Evolutionary conservation across 2,888 invertebrate species (phyloP).

Genomic region (Diadegma fenestrale): DNA sequence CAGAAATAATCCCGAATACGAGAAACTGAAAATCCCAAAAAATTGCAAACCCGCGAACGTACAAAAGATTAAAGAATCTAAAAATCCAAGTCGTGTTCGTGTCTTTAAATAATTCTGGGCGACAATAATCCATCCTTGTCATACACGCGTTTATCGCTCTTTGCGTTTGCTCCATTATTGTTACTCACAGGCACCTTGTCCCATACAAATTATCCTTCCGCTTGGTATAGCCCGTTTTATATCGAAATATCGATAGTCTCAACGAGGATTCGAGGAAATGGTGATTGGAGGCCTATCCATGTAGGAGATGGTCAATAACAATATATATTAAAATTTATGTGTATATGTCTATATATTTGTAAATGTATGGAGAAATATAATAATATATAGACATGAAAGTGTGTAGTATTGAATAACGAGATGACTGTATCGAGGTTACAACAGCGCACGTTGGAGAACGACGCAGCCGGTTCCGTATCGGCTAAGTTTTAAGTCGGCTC

Average conservation of each 20-base stretch:
- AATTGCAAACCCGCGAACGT: background rate
- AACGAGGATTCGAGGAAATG: constrained; percentile 44
- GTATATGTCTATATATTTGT: background rate
- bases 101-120: background rate
- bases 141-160: background rate
- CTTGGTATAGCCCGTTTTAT: constrained; percentile 17
- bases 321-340: background rate
- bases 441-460: background rate
- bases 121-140: background rate
- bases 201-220: constrained; percentile 39
- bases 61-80: background rate
- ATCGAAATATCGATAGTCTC: constrained; percentile 49
- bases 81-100: background rate
- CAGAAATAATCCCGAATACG: background rate
- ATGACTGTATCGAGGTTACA: constrained; percentile 20
- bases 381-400: background rate
- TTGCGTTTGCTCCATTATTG: background rate
- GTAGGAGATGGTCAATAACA: background rate
- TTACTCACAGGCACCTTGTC: background rate
- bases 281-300: constrained; percentile 55
- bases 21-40: background rate
- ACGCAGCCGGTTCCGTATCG: constrained; percentile 41
- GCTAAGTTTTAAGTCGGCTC: constrained; percentile 77
- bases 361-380: background rate
- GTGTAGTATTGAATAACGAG: constrained; percentile 15